These are phyloP conservation scores for Trachelus iudaicus DNA, from an alignment of 2,888 invertebrate genomes.

Conservation along the genomic window DNA sequence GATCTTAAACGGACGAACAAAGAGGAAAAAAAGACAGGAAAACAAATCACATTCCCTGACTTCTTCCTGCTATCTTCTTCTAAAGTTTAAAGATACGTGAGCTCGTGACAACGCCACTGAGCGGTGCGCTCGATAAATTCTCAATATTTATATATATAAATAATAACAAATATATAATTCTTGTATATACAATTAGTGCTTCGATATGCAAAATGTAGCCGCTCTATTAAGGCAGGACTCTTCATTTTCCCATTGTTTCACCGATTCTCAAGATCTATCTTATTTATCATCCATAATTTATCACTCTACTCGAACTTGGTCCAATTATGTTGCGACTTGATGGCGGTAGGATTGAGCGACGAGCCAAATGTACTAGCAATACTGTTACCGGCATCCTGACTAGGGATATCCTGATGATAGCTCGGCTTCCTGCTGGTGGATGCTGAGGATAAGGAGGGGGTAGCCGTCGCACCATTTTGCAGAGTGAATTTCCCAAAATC, in stretches of 20 bases:
- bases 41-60: background rate
- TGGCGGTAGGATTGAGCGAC: slow-evolving; percentile 58
- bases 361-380: slow-evolving; percentile 60
- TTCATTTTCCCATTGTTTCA: slow-evolving; percentile 9
- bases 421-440: slow-evolving; percentile 32
- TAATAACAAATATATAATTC: slow-evolving; percentile 28
- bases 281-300: background rate
- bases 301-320: slow-evolving; percentile 69
- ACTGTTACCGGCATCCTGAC: slow-evolving; percentile 42
- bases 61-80: background rate
- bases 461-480: slow-evolving; percentile 51
- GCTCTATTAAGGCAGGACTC: slow-evolving; percentile 16
- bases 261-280: background rate
- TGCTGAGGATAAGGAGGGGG: slow-evolving; percentile 26
- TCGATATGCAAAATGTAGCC: slow-evolving; percentile 29
- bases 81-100: background rate
- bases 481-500: slow-evolving; percentile 72
- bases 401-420: slow-evolving; percentile 38
- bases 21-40: background rate
- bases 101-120: background rate
- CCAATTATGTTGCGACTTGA: slow-evolving; percentile 70
- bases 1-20: background rate
- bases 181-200: slow-evolving; percentile 34
- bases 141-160: slow-evolving; percentile 19
- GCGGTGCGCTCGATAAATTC: background rate